These are phyloP conservation scores for Carettochelys insculpta DNA, from an alignment of 2,113 vertebrate species.

Conservation along the genomic window DNA sequence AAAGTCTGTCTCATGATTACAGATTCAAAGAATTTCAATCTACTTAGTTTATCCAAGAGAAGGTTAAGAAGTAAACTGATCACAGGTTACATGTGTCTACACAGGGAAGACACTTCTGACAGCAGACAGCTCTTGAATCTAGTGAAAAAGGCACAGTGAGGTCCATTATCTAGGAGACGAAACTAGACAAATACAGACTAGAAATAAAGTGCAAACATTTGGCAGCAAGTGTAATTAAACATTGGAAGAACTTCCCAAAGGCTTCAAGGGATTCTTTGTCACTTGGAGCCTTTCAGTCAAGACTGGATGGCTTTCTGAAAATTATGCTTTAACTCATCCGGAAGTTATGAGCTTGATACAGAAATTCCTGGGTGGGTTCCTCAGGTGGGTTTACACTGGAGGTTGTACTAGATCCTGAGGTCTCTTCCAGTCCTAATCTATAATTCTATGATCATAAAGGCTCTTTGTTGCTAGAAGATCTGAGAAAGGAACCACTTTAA, in stretches of 20 bases:
- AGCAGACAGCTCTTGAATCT: not conserved
- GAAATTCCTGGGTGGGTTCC: not conserved
- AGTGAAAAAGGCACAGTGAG: not conserved
- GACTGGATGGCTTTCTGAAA: constrained; percentile 7
- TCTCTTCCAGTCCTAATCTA: too few species aligned
- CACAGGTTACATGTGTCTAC: not conserved
- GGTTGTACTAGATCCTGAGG: not conserved
- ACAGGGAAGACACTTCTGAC: not conserved
- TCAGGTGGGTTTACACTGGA: not conserved
- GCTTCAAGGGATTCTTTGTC: not conserved
- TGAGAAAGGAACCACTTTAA: not conserved
- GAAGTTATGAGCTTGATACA: not conserved
- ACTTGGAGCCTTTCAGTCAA: not conserved
- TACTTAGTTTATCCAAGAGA: not conserved
- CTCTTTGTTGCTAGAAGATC: not conserved
- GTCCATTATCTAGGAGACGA: not conserved
- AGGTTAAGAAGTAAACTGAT: not conserved
- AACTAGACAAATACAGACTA: not conserved
- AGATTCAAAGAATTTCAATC: not conserved
- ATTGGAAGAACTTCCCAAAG: accelerated
- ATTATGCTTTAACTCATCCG: not conserved
- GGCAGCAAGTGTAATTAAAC: not conserved
- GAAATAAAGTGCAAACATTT: not conserved
- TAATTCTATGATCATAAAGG: not conserved
- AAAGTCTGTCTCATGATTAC: not conserved